A percentile compares a stretch with the other conserved stretches of the same genome.
These are phyloP conservation scores for Drosophila orena DNA, from an alignment of 1,140 invertebrate genomes.

Conservation along the genomic window DNA sequence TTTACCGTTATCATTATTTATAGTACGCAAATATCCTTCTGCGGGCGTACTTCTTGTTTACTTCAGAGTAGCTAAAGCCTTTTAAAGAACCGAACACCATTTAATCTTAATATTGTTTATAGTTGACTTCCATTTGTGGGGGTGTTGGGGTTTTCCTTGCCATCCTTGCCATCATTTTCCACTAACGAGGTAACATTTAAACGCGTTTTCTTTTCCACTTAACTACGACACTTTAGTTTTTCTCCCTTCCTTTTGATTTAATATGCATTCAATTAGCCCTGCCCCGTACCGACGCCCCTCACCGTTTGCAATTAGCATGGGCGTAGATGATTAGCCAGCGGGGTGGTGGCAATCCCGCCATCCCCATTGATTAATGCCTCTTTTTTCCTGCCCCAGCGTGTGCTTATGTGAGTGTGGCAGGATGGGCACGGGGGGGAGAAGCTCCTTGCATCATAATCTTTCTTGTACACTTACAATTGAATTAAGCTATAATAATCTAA, in stretches of 20 bases:
- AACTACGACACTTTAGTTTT: conserved; percentile 47
- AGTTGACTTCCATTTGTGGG: conserved; percentile 18
- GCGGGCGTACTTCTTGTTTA: conserved; percentile 23
- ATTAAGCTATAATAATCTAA: conserved; percentile 77
- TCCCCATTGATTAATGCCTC: conserved; percentile 45
- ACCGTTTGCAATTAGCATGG: conserved; percentile 22
- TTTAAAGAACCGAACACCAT: conserved; percentile 57
- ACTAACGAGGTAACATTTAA: conserved; percentile 84
- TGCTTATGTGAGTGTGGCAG: neutral
- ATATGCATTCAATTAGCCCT: conserved; percentile 45
- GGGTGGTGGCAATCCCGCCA: neutral
- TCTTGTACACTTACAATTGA: conserved; percentile 72
- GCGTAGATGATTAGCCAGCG: conserved; percentile 35
- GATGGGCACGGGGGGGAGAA: neutral
- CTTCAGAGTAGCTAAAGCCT: conserved; percentile 62
- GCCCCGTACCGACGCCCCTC: conserved; percentile 4
- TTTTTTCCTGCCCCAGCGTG: conserved; percentile 1
- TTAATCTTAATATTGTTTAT: conserved; percentile 38
- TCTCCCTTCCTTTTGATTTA: conserved; percentile 41
- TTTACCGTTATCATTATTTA: conserved; percentile 20
- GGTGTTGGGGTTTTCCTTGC: neutral
- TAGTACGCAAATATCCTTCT: conserved; percentile 16
- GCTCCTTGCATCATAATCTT: conserved; percentile 39
- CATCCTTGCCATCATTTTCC: conserved; percentile 23
- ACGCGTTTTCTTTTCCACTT: conserved; percentile 71